These are phyloP conservation scores for Anguilla pacifica DNA, from an alignment of 2,797 vertebrate species.

Conservation along the genomic window DNA sequence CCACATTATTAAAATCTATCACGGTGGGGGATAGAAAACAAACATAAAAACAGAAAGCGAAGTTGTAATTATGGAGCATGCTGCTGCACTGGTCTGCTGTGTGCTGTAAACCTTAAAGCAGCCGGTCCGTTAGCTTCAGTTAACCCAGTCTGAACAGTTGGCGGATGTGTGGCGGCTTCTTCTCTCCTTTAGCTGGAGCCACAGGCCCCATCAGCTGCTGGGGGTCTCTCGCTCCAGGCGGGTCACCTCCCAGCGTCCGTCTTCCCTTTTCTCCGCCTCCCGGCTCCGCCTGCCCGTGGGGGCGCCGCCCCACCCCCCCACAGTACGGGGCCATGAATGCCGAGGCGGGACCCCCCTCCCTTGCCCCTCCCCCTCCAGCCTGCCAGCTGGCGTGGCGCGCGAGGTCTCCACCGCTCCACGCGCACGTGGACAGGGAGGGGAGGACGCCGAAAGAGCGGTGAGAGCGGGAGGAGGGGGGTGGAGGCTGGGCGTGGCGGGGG, in stretches of 20 bases:
- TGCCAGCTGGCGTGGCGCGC: constrained; percentile 61
- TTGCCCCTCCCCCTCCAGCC: constrained; percentile 35
- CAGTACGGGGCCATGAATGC: constrained; percentile 16
- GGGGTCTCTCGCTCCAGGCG: constrained; percentile 52
- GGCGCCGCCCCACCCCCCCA: constrained; percentile 1
- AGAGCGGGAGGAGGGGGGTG: constrained; percentile 31
- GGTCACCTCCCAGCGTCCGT: constrained; percentile 42
- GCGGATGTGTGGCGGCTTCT: constrained; percentile 49
- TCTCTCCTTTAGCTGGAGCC: constrained; percentile 28
- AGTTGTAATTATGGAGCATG: constrained; percentile 63
- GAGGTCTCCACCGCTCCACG: constrained; percentile 53
- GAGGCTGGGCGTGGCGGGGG: constrained; percentile 41
- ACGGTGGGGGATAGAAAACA: constrained; percentile 67
- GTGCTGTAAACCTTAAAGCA: constrained; percentile 78
- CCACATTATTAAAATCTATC: constrained; percentile 77
- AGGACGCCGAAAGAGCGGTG: constrained; percentile 48
- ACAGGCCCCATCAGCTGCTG: constrained; percentile 37
- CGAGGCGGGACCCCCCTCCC: constrained; percentile 44
- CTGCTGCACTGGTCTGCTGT: constrained; percentile 69
- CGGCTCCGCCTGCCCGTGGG: constrained; percentile 46
- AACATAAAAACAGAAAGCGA: constrained; percentile 40
- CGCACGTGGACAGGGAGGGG: constrained; percentile 54
- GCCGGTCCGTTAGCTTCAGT: constrained; percentile 62
- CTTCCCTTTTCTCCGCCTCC: constrained; percentile 69
- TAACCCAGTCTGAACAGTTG: constrained; percentile 54